phyloP scores from a whole-genome alignment of 2,888 invertebrate genomes.

The Hofmannophila pseudospretella region DNA sequence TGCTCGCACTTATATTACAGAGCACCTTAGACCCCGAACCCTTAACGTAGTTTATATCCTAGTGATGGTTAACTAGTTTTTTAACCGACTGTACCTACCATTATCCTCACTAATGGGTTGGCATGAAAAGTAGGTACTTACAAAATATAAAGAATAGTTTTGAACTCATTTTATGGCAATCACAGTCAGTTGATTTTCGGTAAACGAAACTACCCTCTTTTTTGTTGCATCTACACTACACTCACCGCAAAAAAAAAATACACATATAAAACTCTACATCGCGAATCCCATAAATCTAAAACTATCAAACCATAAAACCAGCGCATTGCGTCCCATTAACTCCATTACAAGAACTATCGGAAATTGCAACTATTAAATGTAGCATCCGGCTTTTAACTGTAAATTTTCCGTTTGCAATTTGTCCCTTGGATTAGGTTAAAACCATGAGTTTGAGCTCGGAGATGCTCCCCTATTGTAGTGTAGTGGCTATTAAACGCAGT shows the following conservation, averaged over 20 bases:
- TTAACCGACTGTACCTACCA: too few species aligned
- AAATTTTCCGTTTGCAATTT: conserved; percentile 75
- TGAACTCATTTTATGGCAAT: too few species aligned
- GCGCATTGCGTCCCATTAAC: conserved; percentile 45
- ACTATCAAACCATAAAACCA: conserved; percentile 40
- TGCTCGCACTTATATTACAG: too few species aligned
- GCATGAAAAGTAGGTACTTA: not conserved
- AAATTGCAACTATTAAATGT: conserved; percentile 67
- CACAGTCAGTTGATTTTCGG: too few species aligned
- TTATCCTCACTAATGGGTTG: too few species aligned
- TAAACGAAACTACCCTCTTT: too few species aligned
- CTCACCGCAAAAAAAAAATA: not conserved
- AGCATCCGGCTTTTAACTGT: conserved; percentile 73
- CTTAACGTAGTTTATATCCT: too few species aligned
- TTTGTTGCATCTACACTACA: too few species aligned
- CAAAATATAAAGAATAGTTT: too few species aligned
- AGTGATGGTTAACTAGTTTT: too few species aligned
- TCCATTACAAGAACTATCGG: conserved; percentile 59
- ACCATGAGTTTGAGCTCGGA: conserved; percentile 8
- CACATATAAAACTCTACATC: conserved; percentile 13
- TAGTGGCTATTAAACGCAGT: conserved; percentile 37
- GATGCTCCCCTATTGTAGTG: conserved; percentile 25
- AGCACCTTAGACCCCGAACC: too few species aligned
- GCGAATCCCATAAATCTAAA: conserved; percentile 25
- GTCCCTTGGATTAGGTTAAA: conserved; percentile 31